Conservation (phyloP, 2,113 vertebrate genomes). For the Mesocricetus auratus region DNA sequence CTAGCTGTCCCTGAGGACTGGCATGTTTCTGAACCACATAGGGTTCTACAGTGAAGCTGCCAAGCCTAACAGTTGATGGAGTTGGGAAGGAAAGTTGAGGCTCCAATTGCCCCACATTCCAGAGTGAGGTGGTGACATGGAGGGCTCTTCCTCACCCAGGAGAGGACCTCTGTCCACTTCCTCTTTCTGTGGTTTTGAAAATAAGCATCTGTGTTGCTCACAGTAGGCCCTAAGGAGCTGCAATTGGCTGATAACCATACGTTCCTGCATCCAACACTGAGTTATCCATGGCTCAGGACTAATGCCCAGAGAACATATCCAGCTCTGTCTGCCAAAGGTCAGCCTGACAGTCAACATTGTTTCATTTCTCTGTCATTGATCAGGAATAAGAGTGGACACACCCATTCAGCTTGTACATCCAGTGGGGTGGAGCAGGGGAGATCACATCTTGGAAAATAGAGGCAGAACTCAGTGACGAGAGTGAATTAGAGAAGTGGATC, state of each 20-base stretch:
- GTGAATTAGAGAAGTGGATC: background rate
- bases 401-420: background rate
- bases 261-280: background rate
- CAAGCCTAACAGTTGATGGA: background rate
- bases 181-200: background rate
- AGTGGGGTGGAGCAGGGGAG: background rate
- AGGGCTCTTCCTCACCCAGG: background rate
- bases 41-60: background rate
- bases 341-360: background rate
- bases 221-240: background rate
- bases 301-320: background rate
- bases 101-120: rapidly evolving
- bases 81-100: background rate
- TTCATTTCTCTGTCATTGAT: conserved; percentile 26
- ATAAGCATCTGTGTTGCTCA: background rate
- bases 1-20: background rate
- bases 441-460: conserved; percentile 16
- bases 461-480: background rate
- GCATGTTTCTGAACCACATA: background rate
- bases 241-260: background rate
- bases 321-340: conserved; percentile 53
- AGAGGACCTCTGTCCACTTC: background rate
- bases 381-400: background rate
- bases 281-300: background rate
- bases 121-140: background rate